phyloP scores from a whole-genome alignment of 23 tunicate genomes.

The Styela clava region DNA sequence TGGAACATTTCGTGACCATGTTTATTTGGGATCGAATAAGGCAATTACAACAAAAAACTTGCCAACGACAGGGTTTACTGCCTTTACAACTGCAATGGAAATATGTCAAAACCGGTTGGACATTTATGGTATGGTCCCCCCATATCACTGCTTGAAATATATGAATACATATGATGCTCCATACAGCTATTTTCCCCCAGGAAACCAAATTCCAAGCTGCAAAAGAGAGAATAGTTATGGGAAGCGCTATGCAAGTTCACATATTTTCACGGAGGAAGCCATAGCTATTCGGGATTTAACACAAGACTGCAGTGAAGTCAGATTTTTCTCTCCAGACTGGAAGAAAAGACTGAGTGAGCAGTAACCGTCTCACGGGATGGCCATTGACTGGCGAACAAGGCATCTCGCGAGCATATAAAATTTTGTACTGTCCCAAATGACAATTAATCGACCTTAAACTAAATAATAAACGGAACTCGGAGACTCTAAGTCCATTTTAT shows the following conservation, averaged over 20 bases:
- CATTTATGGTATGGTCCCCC: constrained; percentile 7
- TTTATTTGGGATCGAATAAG: neutral
- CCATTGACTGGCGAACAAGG: too few species aligned
- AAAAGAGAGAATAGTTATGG: neutral
- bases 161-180: constrained; percentile 1
- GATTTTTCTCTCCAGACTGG: neutral
- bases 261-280: neutral
- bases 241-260: neutral
- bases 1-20: neutral
- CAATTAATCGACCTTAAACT: too few species aligned
- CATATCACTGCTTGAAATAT: neutral
- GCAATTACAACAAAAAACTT: neutral
- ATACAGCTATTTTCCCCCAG: constrained; percentile 11
- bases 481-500: too few species aligned
- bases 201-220: neutral
- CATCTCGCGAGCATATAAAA: too few species aligned
- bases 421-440: too few species aligned
- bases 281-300: neutral
- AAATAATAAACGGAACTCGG: too few species aligned
- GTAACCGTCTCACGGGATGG: too few species aligned
- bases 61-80: neutral
- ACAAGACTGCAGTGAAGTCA: neutral
- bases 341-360: too few species aligned
- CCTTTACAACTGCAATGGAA: constrained; percentile 1
- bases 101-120: neutral